A percentile compares a stretch with the other conserved stretches of the same genome.
Evolutionary conservation across 2,113 vertebrate genomes (phyloP).

Genomic region (Suncus etruscus): DNA sequence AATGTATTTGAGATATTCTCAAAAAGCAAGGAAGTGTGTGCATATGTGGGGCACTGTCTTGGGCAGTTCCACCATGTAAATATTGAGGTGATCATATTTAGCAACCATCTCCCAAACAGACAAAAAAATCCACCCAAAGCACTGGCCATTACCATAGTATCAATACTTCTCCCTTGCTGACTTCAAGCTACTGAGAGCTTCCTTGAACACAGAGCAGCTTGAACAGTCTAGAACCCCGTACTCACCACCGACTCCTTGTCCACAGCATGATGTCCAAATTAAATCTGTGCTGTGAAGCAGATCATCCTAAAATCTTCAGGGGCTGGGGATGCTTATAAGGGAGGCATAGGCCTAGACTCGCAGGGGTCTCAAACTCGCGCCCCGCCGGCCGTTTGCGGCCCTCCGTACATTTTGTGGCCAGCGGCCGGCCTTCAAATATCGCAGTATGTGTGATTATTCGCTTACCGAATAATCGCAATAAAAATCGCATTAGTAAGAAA

Average conservation of each 20-base stretch:
- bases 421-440: too few species aligned
- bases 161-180: background rate
- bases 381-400: too few species aligned
- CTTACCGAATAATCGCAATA: too few species aligned
- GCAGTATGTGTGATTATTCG: too few species aligned
- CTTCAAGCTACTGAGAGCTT: background rate
- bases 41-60: background rate
- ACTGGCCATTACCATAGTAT: background rate
- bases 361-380: too few species aligned
- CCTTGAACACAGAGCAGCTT: background rate
- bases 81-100: background rate
- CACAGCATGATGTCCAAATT: background rate
- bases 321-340: background rate
- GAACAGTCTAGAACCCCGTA: too few species aligned
- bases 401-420: too few species aligned
- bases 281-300: background rate
- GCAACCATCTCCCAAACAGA: background rate
- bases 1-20: too few species aligned
- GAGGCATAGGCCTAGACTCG: background rate
- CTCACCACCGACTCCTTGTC: background rate
- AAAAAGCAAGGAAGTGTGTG: background rate
- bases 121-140: background rate
- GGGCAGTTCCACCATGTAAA: background rate
- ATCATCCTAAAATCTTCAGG: background rate
- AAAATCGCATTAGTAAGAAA: too few species aligned